Evolutionary conservation across 1,140 invertebrate genomes (phyloP), one percentile per base, ranked within the genome.

Genomic region (Cardiocondyla obscurior): DNA sequence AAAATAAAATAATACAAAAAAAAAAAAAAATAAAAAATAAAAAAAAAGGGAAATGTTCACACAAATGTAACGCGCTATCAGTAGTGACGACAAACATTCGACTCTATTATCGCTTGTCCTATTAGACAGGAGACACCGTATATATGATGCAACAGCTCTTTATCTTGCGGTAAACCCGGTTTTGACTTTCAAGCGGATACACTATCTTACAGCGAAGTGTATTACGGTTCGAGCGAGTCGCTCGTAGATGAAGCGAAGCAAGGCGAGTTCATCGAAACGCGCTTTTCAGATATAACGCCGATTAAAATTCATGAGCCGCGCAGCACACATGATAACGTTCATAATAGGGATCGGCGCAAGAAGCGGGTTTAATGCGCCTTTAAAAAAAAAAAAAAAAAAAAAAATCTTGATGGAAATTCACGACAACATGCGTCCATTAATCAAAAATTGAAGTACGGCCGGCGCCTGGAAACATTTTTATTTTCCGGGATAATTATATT

Each of bases 121-220:
- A 82, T 33, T 74, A 53, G 60, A 85, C n/a, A 22, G n/a, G n/a
- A 69, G 28, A 84, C 22, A 69, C 76, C 64, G 16, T 28, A 62
- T 51, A 69, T 62, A 53, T 60, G 84, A 79, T 53, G 73, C 72
- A 86, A 83, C 22, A 65, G 36, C 58, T 49, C 44, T 73, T 87
- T 86, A 86, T 86, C 81, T 83, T 22, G 58, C 39, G 57, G 58
- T 67, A 82, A 83, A 86, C 72, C 81, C 65, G 44, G 67, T 86
- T 87, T 85, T 46, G 70, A 86, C 81, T 86, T 72, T 83, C 81
- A 57, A 86, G 46, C 82, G 49, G 51, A 85, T 51, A 74, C 30
- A 33, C 12, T 85, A 82, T 85, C 51, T 64, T 51, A 53, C 36
- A 25, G 19, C 19, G 14, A 53, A 74, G n/a, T 16, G 30, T 25